Percentiles rank a stretch among this genome's conserved stretches.
phyloP scores from a whole-genome alignment of 2,797 vertebrate species.

The Ctenopoma multispine region DNA sequence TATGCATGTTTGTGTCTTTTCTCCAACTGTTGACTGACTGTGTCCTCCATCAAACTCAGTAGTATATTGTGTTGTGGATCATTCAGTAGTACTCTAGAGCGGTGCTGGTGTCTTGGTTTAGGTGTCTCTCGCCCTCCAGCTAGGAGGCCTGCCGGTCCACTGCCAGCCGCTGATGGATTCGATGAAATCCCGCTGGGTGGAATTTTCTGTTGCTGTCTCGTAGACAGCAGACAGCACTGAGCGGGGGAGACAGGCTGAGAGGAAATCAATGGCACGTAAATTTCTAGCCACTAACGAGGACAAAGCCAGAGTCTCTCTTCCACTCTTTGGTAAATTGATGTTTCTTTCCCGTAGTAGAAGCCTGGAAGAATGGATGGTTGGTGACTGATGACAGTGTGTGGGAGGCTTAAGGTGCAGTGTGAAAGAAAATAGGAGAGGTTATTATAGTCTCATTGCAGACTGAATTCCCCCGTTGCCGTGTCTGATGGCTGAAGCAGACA shows the following conservation, averaged over 20 bases:
- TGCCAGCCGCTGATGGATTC: slow-evolving; percentile 23
- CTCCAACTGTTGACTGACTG: background rate
- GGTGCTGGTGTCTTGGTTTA: slow-evolving; percentile 14
- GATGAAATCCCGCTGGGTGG: slow-evolving; percentile 10
- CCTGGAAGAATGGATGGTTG: slow-evolving; percentile 16
- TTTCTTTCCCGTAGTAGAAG: slow-evolving; percentile 36
- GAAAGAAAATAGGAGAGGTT: slow-evolving; percentile 38
- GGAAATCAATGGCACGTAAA: slow-evolving; percentile 63
- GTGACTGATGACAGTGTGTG: slow-evolving; percentile 31
- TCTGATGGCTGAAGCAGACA: slow-evolving; percentile 25
- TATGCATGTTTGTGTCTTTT: background rate
- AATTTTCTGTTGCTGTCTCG: slow-evolving; percentile 31
- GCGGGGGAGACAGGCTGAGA: slow-evolving; percentile 14
- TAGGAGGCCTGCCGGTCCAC: background rate
- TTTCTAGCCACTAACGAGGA: slow-evolving; percentile 34
- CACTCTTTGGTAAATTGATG: slow-evolving; percentile 49
- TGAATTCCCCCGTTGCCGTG: slow-evolving; percentile 14
- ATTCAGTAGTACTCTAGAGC: background rate
- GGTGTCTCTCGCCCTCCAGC: slow-evolving; percentile 26
- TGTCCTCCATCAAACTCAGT: background rate
- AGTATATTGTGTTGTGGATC: background rate
- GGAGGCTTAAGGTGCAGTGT: slow-evolving; percentile 28
- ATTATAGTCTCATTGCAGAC: slow-evolving; percentile 43
- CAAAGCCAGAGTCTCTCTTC: slow-evolving; percentile 13
- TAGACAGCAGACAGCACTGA: slow-evolving; percentile 11